A percentile compares a stretch with the other conserved stretches of the same genome.
phyloP scores from a whole-genome alignment of 2,888 invertebrate species.

The Dioctria linearis region DNA sequence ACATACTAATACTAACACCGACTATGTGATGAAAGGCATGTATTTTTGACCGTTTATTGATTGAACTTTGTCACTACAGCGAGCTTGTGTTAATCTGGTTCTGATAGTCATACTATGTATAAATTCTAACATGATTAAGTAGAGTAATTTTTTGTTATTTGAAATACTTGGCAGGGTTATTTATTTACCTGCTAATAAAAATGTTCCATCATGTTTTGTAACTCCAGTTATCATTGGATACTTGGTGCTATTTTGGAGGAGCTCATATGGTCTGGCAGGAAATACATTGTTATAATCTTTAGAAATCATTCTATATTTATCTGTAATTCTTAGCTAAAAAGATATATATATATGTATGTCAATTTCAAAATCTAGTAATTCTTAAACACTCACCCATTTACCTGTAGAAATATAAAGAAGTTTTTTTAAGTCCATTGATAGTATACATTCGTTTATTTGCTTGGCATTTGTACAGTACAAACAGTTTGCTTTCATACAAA shows the following conservation, averaged over 20 bases:
- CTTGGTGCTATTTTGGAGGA: slow-evolving; percentile 60
- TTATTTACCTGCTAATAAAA: slow-evolving; percentile 69
- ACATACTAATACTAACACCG: too few species aligned
- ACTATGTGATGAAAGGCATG: too few species aligned
- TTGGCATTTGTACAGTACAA: slow-evolving; percentile 59
- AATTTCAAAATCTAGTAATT: neutral
- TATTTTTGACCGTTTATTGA: too few species aligned
- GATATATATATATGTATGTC: neutral
- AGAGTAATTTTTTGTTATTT: too few species aligned
- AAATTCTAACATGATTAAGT: neutral
- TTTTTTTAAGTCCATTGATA: slow-evolving; percentile 55
- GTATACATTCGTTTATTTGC: slow-evolving; percentile 65
- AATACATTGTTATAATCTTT: slow-evolving; percentile 63
- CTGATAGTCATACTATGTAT: too few species aligned
- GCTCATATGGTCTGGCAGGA: slow-evolving; percentile 60
- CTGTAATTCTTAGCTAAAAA: slow-evolving; percentile 10
- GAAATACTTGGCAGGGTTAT: slow-evolving; percentile 31
- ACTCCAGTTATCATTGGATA: slow-evolving; percentile 70
- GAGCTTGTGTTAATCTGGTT: too few species aligned
- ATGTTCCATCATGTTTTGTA: slow-evolving; percentile 72
- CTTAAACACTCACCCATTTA: neutral
- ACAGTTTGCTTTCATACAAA: slow-evolving; percentile 65
- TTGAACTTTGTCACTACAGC: too few species aligned
- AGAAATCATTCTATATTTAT: slow-evolving; percentile 26
- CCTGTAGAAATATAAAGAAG: neutral